These are phyloP conservation scores for Rhingia campestris DNA, from an alignment of 2,888 invertebrate species.

Conservation along the genomic window DNA sequence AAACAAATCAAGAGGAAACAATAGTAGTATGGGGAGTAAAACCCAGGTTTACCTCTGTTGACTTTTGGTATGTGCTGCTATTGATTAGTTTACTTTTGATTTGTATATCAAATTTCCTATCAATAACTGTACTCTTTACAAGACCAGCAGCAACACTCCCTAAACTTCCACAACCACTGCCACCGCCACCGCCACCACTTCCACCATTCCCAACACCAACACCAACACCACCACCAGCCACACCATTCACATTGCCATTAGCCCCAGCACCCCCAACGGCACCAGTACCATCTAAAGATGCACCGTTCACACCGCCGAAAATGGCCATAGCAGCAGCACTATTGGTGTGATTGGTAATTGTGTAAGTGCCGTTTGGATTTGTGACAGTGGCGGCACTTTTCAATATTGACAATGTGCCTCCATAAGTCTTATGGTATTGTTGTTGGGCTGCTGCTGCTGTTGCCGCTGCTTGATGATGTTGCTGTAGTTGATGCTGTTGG, in stretches of 20 bases:
- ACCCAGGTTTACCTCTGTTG: slow-evolving; percentile 78
- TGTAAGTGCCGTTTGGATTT: slow-evolving; percentile 59
- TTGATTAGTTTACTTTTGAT: slow-evolving; percentile 78
- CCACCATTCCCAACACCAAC: slow-evolving; percentile 21
- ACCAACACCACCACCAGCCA: slow-evolving; percentile 50
- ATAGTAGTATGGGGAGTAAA: slow-evolving; percentile 19
- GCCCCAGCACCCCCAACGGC: slow-evolving; percentile 19
- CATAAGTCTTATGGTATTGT: slow-evolving; percentile 78
- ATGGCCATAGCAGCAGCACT: slow-evolving; percentile 58
- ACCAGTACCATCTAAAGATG: slow-evolving; percentile 75
- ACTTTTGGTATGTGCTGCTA: slow-evolving; percentile 77
- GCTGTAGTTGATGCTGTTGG: slow-evolving; percentile 52
- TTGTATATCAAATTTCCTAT: slow-evolving; percentile 78
- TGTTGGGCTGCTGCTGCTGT: slow-evolving; percentile 47
- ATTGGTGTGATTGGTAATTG: slow-evolving; percentile 59
- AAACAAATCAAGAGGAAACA: slow-evolving; percentile 22
- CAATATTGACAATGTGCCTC: slow-evolving; percentile 77
- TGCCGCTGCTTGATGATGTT: slow-evolving; percentile 40
- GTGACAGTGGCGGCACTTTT: slow-evolving; percentile 72
- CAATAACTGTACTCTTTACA: slow-evolving; percentile 69
- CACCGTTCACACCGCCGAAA: slow-evolving; percentile 74
- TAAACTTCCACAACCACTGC: slow-evolving; percentile 33
- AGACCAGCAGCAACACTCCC: slow-evolving; percentile 53
- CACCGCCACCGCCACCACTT: slow-evolving; percentile 26
- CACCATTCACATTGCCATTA: slow-evolving; percentile 47